These are phyloP conservation scores for Papilio helenus DNA, from an alignment of 1,140 invertebrate species.

Conservation along the genomic window DNA sequence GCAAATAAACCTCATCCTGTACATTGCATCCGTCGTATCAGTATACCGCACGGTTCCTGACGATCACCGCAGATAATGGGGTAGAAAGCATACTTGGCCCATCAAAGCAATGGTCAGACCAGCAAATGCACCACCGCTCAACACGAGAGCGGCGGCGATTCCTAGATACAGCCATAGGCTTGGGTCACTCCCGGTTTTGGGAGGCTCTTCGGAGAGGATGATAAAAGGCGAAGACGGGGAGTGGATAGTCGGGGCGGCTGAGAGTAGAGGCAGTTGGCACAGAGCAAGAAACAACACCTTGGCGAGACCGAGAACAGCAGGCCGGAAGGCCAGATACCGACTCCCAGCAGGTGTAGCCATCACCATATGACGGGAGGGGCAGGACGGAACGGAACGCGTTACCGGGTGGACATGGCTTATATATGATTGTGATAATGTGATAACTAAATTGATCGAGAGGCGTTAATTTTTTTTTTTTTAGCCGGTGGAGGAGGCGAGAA, in stretches of 20 bases:
- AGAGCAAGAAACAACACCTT: constrained; percentile 4
- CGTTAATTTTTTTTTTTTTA: no score
- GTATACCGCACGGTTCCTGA: constrained; percentile 2
- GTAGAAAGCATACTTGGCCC: constrained; percentile 3
- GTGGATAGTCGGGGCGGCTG: constrained; percentile 1
- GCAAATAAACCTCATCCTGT: constrained; percentile 4
- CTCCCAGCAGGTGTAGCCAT: no score
- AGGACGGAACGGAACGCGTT: no score
- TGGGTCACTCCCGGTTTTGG: constrained; percentile 2
- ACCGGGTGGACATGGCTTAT: no score
- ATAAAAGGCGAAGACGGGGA: constrained; percentile 3
- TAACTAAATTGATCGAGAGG: no score
- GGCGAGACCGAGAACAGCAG: constrained; percentile 1
- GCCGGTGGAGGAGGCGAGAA: no score
- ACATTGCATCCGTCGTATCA: constrained; percentile 3
- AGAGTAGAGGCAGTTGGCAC: constrained; percentile 2
- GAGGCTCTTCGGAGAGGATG: constrained; percentile 2
- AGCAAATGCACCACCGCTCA: constrained; percentile 2
- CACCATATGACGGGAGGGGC: no score
- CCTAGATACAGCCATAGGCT: constrained; percentile 3
- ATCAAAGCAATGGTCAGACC: constrained; percentile 3
- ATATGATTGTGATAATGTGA: no score
- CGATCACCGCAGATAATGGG: constrained; percentile 2
- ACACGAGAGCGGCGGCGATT: constrained; percentile 1
- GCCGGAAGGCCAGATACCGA: constrained; percentile 1